These are phyloP conservation scores for Emberiza fucata DNA, from an alignment of 2,113 vertebrate genomes.

Conservation along the genomic window DNA sequence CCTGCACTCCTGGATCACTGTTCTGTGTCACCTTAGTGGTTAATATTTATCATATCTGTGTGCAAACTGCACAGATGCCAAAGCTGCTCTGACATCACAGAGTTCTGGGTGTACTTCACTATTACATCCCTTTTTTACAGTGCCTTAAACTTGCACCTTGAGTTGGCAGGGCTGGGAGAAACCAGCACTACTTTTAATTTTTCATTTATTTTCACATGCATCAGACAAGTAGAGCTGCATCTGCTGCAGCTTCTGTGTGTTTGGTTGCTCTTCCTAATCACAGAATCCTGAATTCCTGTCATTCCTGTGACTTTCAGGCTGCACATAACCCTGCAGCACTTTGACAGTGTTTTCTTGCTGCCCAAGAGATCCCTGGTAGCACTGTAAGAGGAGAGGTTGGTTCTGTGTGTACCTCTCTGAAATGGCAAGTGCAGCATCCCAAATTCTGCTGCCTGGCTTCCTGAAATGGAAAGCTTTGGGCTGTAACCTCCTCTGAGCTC, in stretches of 20 bases:
- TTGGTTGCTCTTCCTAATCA: background rate
- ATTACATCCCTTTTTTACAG: background rate
- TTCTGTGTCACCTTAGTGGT: background rate
- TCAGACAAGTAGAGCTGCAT: background rate
- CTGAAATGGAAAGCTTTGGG: background rate
- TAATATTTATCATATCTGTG: background rate
- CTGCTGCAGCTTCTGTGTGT: background rate
- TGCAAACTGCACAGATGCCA: background rate
- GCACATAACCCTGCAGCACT: accelerated
- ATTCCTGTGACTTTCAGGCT: background rate
- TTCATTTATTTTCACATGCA: background rate
- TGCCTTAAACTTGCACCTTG: background rate
- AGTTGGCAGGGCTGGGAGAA: background rate
- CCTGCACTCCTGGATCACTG: accelerated
- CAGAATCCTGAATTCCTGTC: background rate
- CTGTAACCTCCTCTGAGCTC: background rate
- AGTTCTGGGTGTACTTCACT: background rate
- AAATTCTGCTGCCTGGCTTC: background rate
- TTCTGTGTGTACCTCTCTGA: background rate
- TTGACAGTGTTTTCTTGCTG: background rate
- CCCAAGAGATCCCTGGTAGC: background rate
- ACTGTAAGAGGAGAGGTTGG: background rate
- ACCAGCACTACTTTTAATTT: background rate
- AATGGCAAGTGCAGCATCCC: background rate
- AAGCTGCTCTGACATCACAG: background rate